phyloP scores from a whole-genome alignment of 1,140 invertebrate species.

The Lineus longissimus region DNA sequence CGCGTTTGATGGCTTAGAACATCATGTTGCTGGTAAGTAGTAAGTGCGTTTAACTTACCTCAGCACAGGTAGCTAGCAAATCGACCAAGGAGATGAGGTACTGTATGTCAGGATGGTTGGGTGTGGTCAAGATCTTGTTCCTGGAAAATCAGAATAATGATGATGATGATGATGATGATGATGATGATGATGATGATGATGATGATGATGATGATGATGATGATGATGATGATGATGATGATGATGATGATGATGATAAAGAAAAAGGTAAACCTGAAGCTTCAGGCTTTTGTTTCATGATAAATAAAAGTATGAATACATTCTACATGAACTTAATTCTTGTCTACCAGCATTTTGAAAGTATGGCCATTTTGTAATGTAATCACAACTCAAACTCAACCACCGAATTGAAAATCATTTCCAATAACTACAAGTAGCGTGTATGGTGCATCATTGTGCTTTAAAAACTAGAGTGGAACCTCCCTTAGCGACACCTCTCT shows the following conservation, averaged over 20 bases:
- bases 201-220: neutral
- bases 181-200: conserved; percentile 3
- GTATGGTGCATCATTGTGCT: too few relatives aligned
- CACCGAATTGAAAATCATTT: too few relatives aligned
- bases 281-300: neutral
- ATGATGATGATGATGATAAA: conserved; percentile 1
- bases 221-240: conserved; percentile 2
- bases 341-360: neutral
- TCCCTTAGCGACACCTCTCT: too few relatives aligned
- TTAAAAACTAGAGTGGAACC: too few relatives aligned
- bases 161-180: neutral
- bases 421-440: too few relatives aligned
- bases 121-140: conserved; percentile 25
- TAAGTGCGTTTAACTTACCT: conserved; percentile 24
- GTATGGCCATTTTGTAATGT: too few relatives aligned
- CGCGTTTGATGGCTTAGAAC: too few relatives aligned
- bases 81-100: conserved; percentile 47
- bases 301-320: neutral
- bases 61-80: conserved; percentile 46
- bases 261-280: too few relatives aligned
- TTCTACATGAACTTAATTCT: neutral
- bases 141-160: conserved; percentile 21
- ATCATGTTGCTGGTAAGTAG: too few relatives aligned
- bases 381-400: too few relatives aligned
- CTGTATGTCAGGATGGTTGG: conserved; percentile 29